Conservation (phyloP, 2,888 invertebrate species). For the Aphodius granarius region DNA sequence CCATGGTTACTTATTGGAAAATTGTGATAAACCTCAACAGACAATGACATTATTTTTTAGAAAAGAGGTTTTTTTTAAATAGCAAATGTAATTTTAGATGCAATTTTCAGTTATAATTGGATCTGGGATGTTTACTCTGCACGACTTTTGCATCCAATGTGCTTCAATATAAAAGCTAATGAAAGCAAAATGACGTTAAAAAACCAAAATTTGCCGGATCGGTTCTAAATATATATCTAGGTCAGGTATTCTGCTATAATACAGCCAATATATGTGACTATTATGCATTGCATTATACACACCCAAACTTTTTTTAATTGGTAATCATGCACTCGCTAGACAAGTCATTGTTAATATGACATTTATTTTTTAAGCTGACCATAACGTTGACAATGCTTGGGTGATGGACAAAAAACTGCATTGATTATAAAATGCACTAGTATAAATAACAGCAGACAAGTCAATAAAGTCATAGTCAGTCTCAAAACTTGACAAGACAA, state of each 20-base stretch:
- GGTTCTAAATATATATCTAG: not conserved
- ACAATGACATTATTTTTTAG: not conserved
- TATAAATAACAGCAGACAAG: not conserved
- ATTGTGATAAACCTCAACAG: no score
- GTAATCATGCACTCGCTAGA: not conserved
- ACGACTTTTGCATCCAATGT: no score
- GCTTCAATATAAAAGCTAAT: not conserved
- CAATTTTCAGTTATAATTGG: not conserved
- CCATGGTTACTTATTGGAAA: no score
- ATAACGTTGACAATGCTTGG: not conserved
- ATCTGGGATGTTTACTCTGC: not conserved
- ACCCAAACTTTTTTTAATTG: not conserved
- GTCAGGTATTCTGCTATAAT: no score
- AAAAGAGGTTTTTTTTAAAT: not conserved
- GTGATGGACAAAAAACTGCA: slow-evolving; percentile 26
- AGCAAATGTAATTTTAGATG: not conserved
- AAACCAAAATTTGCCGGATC: not conserved
- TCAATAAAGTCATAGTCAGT: not conserved
- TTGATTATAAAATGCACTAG: not conserved
- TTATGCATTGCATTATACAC: not conserved
- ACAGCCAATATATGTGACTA: no score
- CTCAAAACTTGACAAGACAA: not conserved
- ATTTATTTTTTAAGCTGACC: not conserved
- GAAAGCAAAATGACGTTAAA: not conserved
- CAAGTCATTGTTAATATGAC: not conserved